phyloP scores from a whole-genome alignment of 1,140 invertebrate genomes.

The Calephelis nemesis region DNA sequence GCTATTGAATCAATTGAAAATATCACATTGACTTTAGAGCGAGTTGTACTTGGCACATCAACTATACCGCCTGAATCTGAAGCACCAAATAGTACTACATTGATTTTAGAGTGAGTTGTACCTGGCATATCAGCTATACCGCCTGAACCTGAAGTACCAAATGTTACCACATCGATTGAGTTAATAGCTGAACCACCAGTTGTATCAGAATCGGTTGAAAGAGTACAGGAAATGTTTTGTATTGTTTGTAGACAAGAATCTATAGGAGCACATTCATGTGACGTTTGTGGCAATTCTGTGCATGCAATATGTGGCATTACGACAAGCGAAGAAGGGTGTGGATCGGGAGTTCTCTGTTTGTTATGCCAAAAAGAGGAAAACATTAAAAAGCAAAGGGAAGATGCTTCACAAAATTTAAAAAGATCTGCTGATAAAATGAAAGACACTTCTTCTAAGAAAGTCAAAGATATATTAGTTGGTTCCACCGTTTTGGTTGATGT shows the following conservation, averaged over 20 bases:
- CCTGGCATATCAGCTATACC: no score
- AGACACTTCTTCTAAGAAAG: constrained; percentile 1
- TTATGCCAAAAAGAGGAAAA: neutral
- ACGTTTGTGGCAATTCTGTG: neutral
- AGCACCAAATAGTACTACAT: no score
- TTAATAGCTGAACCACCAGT: no score
- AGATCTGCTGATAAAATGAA: constrained; percentile 6
- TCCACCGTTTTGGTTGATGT: constrained; percentile 8
- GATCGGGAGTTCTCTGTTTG: neutral
- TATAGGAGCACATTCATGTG: constrained; percentile 2
- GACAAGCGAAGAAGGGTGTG: neutral
- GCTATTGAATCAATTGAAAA: no score
- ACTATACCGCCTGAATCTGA: no score
- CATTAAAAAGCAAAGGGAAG: neutral
- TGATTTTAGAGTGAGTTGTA: no score
- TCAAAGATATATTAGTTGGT: neutral
- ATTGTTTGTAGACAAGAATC: constrained; percentile 5
- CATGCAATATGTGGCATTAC: neutral
- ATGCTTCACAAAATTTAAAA: neutral
- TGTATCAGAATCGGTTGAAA: no score
- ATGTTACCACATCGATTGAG: no score
- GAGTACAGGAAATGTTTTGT: neutral
- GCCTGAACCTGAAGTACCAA: no score
- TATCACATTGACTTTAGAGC: no score
- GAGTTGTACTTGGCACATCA: no score